Evolutionary conservation across 2,797 vertebrate species (phyloP).

Genomic region (Yasuhikotakia modesta): DNA sequence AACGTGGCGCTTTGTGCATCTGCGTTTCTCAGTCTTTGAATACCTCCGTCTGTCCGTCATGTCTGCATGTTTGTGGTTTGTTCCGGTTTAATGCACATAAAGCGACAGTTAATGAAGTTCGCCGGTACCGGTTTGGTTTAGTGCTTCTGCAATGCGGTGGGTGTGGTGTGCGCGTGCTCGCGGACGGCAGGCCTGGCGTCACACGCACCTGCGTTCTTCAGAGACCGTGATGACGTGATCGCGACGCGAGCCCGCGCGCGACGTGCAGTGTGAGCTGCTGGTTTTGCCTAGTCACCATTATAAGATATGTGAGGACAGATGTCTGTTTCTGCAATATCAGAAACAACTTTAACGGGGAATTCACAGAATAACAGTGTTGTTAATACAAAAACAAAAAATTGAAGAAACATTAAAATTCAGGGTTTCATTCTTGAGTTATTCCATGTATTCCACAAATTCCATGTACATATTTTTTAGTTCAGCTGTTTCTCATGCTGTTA

Average conservation of each 20-base stretch:
- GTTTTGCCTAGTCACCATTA: background rate
- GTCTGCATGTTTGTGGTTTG: background rate
- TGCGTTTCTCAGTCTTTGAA: background rate
- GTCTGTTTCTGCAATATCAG: background rate
- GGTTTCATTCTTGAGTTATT: too few relatives aligned
- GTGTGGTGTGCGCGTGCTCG: constrained; percentile 55
- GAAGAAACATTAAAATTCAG: too few relatives aligned
- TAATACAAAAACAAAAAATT: too few relatives aligned
- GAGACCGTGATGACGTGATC: background rate
- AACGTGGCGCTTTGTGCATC: too few relatives aligned
- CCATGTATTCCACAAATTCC: too few relatives aligned
- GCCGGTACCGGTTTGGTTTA: constrained; percentile 23
- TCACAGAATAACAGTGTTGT: too few relatives aligned
- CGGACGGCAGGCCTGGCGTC: constrained; percentile 4
- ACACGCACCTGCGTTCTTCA: background rate
- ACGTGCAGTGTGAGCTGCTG: background rate
- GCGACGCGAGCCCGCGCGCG: too few relatives aligned
- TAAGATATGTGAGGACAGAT: background rate
- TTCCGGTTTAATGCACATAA: constrained; percentile 17
- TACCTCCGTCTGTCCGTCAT: background rate
- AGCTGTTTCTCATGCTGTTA: background rate
- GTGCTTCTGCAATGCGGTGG: constrained; percentile 63
- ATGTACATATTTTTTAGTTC: background rate
- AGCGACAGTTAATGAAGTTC: constrained; percentile 43
- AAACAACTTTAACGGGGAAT: background rate